These are phyloP conservation scores for Hystrix brachyura DNA, from an alignment of 2,113 vertebrate species.

Conservation along the genomic window DNA sequence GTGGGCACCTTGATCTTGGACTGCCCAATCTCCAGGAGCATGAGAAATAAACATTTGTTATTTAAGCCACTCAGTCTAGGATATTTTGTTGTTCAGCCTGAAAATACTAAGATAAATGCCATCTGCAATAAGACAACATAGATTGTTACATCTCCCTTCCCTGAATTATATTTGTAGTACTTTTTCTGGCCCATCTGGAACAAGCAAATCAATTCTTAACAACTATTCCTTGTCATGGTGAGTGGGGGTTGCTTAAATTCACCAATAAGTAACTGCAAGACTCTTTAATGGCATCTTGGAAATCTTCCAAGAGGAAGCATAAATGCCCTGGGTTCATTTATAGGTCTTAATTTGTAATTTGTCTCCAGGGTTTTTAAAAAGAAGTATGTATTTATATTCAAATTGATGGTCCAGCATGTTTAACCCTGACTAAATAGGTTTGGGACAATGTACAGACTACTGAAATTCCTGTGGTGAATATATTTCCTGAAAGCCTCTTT, in stretches of 20 bases:
- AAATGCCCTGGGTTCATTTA: constrained; percentile 81
- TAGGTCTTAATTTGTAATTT: constrained; percentile 81
- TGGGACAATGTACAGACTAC: constrained; percentile 58
- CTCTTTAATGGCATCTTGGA: constrained; percentile 81
- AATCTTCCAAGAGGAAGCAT: constrained; percentile 75
- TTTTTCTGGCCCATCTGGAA: constrained; percentile 26
- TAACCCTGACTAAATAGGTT: constrained; percentile 73
- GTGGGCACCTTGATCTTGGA: background rate
- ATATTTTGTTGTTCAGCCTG: background rate
- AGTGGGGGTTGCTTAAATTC: constrained; percentile 55
- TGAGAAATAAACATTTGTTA: constrained; percentile 20
- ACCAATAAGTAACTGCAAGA: constrained; percentile 72
- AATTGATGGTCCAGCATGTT: constrained; percentile 77
- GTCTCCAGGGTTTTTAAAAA: constrained; percentile 80
- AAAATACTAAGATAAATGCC: constrained; percentile 38
- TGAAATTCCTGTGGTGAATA: constrained; percentile 62
- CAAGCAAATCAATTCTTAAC: constrained; percentile 71
- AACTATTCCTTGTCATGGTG: constrained; percentile 54
- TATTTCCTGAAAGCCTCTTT: constrained; percentile 74
- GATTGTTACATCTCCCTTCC: constrained; percentile 11
- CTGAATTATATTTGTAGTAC: background rate
- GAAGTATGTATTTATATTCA: constrained; percentile 78
- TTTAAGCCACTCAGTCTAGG: constrained; percentile 17
- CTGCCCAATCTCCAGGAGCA: background rate
- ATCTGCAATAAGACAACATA: background rate